Evolutionary conservation across 2,113 vertebrate species (phyloP).

Genomic region (Scomber scombrus): DNA sequence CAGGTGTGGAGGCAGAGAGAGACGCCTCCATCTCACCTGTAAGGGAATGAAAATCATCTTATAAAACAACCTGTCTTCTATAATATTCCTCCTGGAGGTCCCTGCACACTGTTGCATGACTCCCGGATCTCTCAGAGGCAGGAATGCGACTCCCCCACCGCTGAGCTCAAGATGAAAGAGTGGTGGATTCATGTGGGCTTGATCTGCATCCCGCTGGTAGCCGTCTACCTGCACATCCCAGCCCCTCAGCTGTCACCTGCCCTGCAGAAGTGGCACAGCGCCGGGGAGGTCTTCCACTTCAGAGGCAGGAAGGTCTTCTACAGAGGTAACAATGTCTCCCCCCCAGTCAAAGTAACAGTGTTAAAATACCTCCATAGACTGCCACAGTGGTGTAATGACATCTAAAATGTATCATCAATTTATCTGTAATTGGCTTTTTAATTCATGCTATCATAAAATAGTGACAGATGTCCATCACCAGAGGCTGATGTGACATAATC

Average conservation of each 20-base stretch:
- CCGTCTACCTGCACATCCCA: constrained; percentile 93
- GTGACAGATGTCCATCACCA: too few relatives aligned
- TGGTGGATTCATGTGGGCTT: constrained; percentile 94
- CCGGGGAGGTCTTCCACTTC: constrained; percentile 89
- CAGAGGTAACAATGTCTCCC: constrained; percentile 83
- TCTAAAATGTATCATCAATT: too few relatives aligned
- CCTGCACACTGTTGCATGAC: background rate
- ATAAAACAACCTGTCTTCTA: too few relatives aligned
- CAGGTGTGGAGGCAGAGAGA: background rate
- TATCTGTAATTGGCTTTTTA: too few relatives aligned
- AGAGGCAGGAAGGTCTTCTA: constrained; percentile 91
- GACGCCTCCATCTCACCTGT: background rate
- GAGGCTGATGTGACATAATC: too few relatives aligned
- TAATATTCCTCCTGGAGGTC: too few relatives aligned
- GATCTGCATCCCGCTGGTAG: constrained; percentile 89
- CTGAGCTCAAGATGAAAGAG: constrained; percentile 89
- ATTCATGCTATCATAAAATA: too few relatives aligned
- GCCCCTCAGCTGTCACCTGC: constrained; percentile 90
- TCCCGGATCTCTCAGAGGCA: constrained; percentile 32
- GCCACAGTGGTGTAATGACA: too few relatives aligned
- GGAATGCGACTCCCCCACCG: constrained; percentile 59
- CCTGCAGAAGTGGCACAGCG: constrained; percentile 89
- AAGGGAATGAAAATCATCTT: too few relatives aligned
- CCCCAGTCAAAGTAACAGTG: too few relatives aligned
- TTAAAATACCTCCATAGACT: too few relatives aligned